Evolutionary conservation across 35 echinoderm and acorn worm species (phyloP), one percentile per base, ranked within the genome.

Genomic region (Ptychodera flava): DNA sequence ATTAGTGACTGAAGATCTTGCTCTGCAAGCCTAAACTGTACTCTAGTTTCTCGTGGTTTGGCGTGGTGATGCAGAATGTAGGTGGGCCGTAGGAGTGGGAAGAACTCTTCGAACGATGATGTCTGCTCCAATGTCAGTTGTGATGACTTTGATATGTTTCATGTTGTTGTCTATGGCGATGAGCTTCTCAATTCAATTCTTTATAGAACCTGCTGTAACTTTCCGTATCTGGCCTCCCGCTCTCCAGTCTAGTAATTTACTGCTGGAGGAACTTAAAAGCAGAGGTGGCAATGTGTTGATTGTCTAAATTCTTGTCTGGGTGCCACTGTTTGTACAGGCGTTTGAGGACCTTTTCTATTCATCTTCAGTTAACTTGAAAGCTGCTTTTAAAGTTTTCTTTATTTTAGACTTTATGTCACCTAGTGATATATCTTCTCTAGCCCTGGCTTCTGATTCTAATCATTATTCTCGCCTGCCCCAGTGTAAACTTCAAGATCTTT

Each of bases 281-380:
- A 52, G 53, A 22, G 6, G n/a, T 83, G 1, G 87, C 80, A 33
- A 81, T 28, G 28, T 53, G 6, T 32, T 80, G 36, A 1, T 83
- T 15, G 34, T 53, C 78, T 16, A 32, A 31, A 53, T 89, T 89
- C 33, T 82, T 89, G 36, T 83, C 87, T 15, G 87, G 87, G 75
- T 89, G 87, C 87, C 87, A 89, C 31, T 6, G 81, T 0, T 33
- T 34, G 37, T 89, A 82, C 36, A 89, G 79, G 30, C 87, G 87
- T 1, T 37, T 34, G 0, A 89, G 16, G 33, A 35, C 78, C 36
- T 1, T 38, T 0, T 89, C 1, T 16, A 0, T 38, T 82, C 80
- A 32, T 82, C 31, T 30, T 76, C 28, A 0, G 87, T 31, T 32
- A 89, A 34, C 32, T 37, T 31, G 1, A 89, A 35, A 32, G 87